phyloP scores from a whole-genome alignment of 2,113 vertebrate genomes.

The Apus apus region DNA sequence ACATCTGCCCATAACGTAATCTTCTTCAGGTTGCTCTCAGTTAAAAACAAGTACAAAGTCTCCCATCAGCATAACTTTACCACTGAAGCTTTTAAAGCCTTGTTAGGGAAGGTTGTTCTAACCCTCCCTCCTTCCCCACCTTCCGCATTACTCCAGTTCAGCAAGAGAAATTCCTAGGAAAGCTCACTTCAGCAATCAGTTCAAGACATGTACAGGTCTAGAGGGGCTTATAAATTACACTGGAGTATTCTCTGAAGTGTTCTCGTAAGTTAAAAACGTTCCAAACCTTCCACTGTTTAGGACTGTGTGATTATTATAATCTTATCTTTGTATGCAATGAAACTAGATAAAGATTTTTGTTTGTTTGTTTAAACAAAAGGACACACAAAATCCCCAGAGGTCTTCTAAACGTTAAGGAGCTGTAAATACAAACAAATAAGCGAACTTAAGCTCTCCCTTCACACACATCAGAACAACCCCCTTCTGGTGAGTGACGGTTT shows the following conservation, averaged over 20 bases:
- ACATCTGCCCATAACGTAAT: conserved; percentile 39
- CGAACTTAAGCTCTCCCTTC: background rate
- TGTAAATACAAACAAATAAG: conserved; percentile 29
- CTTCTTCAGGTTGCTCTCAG: background rate
- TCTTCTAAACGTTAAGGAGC: conserved; percentile 36
- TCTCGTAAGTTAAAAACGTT: conserved; percentile 61
- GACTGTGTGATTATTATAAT: background rate
- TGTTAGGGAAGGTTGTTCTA: conserved; percentile 60
- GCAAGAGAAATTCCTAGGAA: conserved; percentile 76
- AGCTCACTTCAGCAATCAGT: conserved; percentile 75
- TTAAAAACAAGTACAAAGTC: conserved; percentile 33
- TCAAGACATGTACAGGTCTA: conserved; percentile 78
- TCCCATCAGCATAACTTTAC: conserved; percentile 65
- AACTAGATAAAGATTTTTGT: conserved; percentile 28
- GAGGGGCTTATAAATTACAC: conserved; percentile 78
- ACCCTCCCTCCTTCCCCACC: conserved; percentile 34
- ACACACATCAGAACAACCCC: background rate
- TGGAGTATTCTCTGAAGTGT: conserved; percentile 71
- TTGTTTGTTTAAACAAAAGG: conserved; percentile 44
- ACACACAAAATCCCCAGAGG: conserved; percentile 27
- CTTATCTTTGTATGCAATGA: background rate
- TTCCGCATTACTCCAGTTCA: conserved; percentile 23
- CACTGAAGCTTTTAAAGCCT: conserved; percentile 72
- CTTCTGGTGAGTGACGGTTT: background rate
- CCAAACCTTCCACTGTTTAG: conserved; percentile 50